Evolutionary conservation across 2,888 invertebrate genomes (phyloP).

Genomic region (Sepiola atlantica): DNA sequence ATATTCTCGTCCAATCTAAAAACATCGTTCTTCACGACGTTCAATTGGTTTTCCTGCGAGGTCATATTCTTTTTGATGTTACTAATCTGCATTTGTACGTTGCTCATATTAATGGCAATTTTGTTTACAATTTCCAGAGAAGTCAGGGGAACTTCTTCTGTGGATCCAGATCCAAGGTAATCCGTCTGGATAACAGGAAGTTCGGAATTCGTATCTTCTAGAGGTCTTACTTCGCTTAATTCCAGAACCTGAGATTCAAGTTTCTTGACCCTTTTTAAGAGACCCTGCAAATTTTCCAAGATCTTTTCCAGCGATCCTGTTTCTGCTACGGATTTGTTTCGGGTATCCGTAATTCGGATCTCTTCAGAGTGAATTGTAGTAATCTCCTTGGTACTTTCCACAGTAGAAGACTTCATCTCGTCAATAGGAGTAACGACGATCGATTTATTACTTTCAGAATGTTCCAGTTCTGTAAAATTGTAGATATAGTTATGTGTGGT

Average conservation of each 20-base stretch:
- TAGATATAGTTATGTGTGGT: neutral
- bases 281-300: neutral
- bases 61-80: neutral
- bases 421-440: neutral
- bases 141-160: neutral
- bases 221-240: neutral
- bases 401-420: neutral
- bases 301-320: neutral
- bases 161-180: neutral
- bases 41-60: neutral
- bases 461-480: neutral
- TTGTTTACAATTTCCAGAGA: neutral
- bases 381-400: neutral
- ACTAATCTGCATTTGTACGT: neutral
- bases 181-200: neutral
- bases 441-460: neutral
- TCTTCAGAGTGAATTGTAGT: neutral
- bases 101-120: neutral
- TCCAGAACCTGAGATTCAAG: neutral
- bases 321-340: neutral
- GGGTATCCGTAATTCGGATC: neutral
- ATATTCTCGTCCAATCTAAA: neutral
- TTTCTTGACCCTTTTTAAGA: neutral
- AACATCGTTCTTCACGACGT: neutral
- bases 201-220: neutral